Evolutionary conservation across 2,888 invertebrate species (phyloP).

Genomic region (Mamestra brassicae): DNA sequence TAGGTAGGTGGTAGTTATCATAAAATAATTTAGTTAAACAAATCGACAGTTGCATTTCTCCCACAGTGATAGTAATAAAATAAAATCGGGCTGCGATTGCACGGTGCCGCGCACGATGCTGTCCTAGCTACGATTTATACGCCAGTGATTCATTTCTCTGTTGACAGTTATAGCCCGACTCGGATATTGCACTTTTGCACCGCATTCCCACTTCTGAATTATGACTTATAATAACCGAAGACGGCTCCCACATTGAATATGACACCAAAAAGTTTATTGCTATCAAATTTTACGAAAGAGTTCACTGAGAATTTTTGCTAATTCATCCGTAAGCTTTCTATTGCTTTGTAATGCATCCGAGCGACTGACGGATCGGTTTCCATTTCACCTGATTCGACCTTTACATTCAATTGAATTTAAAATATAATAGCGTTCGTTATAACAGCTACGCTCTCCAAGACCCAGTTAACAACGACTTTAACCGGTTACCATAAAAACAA

Average conservation of each 20-base stretch:
- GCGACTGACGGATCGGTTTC: slow-evolving; percentile 47
- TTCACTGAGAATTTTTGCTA: slow-evolving; percentile 65
- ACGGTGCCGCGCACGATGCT: slow-evolving; percentile 77
- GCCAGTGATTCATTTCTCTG: slow-evolving; percentile 87
- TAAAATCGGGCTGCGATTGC: slow-evolving; percentile 83
- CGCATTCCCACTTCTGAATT: slow-evolving; percentile 84
- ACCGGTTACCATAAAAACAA: slow-evolving; percentile 79
- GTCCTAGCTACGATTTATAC: slow-evolving; percentile 85
- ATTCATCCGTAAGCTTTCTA: slow-evolving; percentile 76
- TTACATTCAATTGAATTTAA: slow-evolving; percentile 71
- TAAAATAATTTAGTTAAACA: slow-evolving; percentile 84
- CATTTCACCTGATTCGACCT: slow-evolving; percentile 67
- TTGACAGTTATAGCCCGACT: slow-evolving; percentile 87
- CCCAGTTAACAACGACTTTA: slow-evolving; percentile 53
- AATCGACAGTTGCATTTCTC: slow-evolving; percentile 79
- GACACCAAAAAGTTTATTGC: slow-evolving; percentile 52
- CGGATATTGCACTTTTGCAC: slow-evolving; percentile 89
- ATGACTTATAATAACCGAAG: slow-evolving; percentile 83
- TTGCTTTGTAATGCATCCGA: slow-evolving; percentile 65
- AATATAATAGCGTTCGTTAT: slow-evolving; percentile 75
- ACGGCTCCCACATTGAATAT: slow-evolving; percentile 69
- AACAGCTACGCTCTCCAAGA: slow-evolving; percentile 61
- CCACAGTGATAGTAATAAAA: slow-evolving; percentile 81
- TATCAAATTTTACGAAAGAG: slow-evolving; percentile 41
- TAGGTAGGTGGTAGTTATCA: slow-evolving; percentile 65